Conservation (phyloP, 2,888 invertebrate genomes). For the Agrochola litura region DNA sequence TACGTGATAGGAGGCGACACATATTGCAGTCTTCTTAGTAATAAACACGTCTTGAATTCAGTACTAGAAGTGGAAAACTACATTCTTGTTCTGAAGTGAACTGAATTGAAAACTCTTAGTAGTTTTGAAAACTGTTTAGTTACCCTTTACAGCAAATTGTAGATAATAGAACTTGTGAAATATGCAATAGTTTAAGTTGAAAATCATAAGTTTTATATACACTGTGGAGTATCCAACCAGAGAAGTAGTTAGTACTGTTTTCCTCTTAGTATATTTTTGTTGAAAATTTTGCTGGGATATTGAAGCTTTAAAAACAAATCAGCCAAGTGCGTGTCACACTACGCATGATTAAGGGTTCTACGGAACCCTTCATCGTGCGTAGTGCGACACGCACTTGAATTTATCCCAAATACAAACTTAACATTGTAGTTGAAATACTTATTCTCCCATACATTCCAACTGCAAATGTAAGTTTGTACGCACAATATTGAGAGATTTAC, state of each 20-base stretch:
- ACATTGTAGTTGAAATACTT: too few relatives aligned
- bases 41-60: conserved; percentile 53
- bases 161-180: too few relatives aligned
- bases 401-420: too few relatives aligned
- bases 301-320: too few relatives aligned
- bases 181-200: not conserved
- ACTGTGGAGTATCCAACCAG: not conserved
- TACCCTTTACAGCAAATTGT: not conserved
- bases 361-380: too few relatives aligned
- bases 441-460: too few relatives aligned
- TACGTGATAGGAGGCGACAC: conserved; percentile 44
- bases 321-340: too few relatives aligned
- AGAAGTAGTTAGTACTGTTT: not conserved
- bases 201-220: not conserved
- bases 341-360: too few relatives aligned
- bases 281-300: not conserved
- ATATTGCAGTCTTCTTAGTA: conserved; percentile 21
- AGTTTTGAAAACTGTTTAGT: not conserved
- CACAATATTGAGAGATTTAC: too few relatives aligned
- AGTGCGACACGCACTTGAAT: too few relatives aligned
- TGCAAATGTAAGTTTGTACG: too few relatives aligned
- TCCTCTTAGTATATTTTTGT: not conserved
- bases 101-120: conserved; percentile 4
- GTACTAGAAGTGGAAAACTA: conserved; percentile 10
- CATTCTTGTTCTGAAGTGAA: conserved; percentile 12